Conservation (phyloP, 2,113 vertebrate species). For the Tiliqua scincoides region DNA sequence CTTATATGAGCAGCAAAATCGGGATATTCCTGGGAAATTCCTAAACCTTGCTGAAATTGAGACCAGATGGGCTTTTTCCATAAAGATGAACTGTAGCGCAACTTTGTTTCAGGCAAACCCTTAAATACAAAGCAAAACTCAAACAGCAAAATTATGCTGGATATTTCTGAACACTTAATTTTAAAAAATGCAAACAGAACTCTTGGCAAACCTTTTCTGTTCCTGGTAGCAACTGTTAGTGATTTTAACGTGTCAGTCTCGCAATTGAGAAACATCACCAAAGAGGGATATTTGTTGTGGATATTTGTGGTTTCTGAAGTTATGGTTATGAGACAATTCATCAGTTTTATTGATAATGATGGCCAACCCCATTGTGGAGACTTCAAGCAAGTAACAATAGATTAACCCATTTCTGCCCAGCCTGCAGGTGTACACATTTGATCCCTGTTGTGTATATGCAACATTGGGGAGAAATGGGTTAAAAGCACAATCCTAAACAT, state of each 20-base stretch:
- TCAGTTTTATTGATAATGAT: not conserved
- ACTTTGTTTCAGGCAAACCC: constrained; percentile 18
- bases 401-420: not conserved
- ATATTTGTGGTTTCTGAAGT: not conserved
- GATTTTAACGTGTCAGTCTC: constrained; percentile 46
- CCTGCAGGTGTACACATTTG: too few relatives aligned
- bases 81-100: not conserved
- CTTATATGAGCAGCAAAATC: not conserved
- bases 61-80: not conserved
- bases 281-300: constrained; percentile 8
- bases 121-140: constrained; percentile 38
- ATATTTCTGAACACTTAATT: constrained; percentile 29
- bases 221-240: constrained; percentile 58
- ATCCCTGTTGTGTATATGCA: too few relatives aligned
- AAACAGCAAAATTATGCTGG: constrained; percentile 44
- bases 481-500: too few relatives aligned
- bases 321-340: constrained; percentile 7
- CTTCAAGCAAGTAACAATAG: not conserved
- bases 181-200: constrained; percentile 44
- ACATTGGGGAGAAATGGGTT: too few relatives aligned
- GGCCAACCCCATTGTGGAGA: not conserved
- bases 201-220: constrained; percentile 50
- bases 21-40: constrained; percentile 10
- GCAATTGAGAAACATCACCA: constrained; percentile 50
- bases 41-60: not conserved